Evolutionary conservation across 2,888 invertebrate genomes (phyloP), one percentile per base, ranked within the genome.

Genomic region (Drosophila vallismaia): DNA sequence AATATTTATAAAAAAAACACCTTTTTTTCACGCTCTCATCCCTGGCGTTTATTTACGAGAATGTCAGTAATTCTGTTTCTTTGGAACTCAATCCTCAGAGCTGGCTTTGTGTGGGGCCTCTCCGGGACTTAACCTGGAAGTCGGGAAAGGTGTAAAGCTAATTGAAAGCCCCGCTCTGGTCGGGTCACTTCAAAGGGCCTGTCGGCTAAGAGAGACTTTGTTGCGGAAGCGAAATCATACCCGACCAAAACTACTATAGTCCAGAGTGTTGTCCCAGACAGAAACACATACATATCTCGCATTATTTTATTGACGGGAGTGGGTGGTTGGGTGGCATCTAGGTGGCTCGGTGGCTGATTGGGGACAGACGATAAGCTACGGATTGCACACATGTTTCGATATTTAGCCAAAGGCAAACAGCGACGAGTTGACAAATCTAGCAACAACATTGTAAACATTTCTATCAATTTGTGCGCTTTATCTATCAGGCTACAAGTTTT

Each of bases 141-240:
- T 78, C 69, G 75, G 63, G 70, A 75, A 79, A 66, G 72, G 66
- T 71, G 72, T 69, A 58, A 57, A 55, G 69, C 83, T 74, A 79
- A 86, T 82, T 80, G 72, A 79, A 80, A 75, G 71, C 28, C 56
- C 26, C 46, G 38, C 49, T 45, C 7, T 3, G 28, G 67, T 48
- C 75, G 83, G 80, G 9, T n/a, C 31, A 86, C 84, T 74, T 86
- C 84, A 84, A 84, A 86, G 81, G 46, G 6, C 14, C 9, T 29
- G 36, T 44, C 33, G 26, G 44, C 63, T 4, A 5, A 12, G 36
- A 5, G 33, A n/a, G 71, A 82, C 81, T 72, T 85, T 82, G 86
- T 82, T 85, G 79, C 53, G 63, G 71, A 56, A 71, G 64, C 52
- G 28, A 51, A 45, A n/a, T 48, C 29, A 12, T 14, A 42, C 26